Conservation (phyloP, 1,140 invertebrate species). For the Myzus persicae region DNA sequence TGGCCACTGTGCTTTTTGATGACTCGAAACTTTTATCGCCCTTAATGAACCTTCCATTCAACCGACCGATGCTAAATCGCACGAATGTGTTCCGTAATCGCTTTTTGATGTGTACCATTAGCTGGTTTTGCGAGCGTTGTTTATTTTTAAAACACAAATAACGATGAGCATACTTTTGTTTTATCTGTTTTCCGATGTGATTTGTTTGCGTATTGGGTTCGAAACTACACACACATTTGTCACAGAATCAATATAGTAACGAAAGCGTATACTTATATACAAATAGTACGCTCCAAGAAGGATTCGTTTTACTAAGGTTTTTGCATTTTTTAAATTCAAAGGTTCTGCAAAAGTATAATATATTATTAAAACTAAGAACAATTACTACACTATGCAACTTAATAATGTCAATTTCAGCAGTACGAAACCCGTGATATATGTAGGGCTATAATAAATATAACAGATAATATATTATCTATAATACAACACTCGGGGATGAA, state of each 20-base stretch:
- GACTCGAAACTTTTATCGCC: background rate
- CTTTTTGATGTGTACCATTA: background rate
- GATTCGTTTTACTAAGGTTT: background rate
- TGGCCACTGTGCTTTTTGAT: background rate
- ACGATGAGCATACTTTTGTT: background rate
- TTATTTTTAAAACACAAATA: slow-evolving; percentile 16
- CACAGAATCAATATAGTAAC: background rate
- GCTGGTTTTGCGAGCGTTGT: background rate
- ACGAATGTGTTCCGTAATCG: background rate
- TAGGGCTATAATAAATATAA: no score
- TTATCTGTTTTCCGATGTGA: background rate
- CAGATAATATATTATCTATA: no score
- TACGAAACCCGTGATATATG: background rate
- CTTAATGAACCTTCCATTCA: background rate
- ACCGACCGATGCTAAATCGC: background rate
- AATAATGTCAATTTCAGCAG: background rate
- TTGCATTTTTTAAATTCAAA: background rate
- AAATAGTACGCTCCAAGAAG: background rate
- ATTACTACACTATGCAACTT: background rate
- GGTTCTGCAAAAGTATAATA: background rate
- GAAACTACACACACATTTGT: background rate
- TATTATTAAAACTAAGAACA: background rate
- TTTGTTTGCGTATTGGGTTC: background rate
- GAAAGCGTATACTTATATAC: background rate
- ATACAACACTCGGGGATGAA: background rate